phyloP scores from a whole-genome alignment of 2,113 vertebrate species.

The Pristiophorus japonicus region DNA sequence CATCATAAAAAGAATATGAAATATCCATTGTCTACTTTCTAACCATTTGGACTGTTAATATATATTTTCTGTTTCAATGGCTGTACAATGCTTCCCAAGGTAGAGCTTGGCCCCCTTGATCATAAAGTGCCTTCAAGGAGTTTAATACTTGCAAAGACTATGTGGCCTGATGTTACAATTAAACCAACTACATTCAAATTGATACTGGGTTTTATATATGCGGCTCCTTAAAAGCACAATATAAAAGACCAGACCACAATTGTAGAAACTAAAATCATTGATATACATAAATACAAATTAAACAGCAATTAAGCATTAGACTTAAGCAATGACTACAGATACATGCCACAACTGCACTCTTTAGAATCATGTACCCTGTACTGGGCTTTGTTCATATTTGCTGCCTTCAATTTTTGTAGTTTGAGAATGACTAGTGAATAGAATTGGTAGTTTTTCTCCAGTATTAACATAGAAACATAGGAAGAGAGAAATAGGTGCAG shows the following conservation, averaged over 20 bases:
- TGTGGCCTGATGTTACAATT: background rate
- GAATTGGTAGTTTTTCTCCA: background rate
- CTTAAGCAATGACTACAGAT: background rate
- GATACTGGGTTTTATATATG: background rate
- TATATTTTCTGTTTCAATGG: background rate
- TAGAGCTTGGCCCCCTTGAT: background rate
- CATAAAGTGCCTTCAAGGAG: background rate
- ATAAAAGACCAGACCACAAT: background rate
- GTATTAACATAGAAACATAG: too few species aligned
- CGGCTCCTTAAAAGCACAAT: background rate
- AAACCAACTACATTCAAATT: background rate
- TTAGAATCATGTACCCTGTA: background rate
- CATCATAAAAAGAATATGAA: background rate
- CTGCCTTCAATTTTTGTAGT: background rate
- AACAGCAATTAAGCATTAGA: background rate
- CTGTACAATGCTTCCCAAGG: background rate
- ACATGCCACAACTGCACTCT: background rate
- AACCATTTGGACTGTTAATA: background rate
- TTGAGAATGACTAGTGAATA: background rate
- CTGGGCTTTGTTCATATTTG: background rate
- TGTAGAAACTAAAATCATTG: background rate
- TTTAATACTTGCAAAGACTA: background rate
- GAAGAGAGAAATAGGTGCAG: too few species aligned
- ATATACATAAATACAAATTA: background rate
- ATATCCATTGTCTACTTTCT: background rate